Conservation (phyloP, 2,888 invertebrate species). For the Erynnis tages region DNA sequence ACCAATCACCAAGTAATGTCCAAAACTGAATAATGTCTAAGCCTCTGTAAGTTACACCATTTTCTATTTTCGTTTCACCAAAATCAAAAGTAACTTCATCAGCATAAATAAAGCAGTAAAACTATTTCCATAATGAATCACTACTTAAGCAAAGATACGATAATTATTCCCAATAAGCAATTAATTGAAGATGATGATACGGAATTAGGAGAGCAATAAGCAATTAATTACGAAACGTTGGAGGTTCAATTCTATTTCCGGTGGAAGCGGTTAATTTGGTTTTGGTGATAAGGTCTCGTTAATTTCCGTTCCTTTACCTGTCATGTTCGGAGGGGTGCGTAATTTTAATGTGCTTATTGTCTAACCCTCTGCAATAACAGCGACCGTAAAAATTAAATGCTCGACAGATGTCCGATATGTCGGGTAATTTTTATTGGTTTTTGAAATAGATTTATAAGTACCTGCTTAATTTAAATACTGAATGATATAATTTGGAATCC, state of each 20-base stretch:
- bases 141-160: background rate
- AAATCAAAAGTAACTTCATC: background rate
- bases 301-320: conserved; percentile 63
- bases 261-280: conserved; percentile 56
- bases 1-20: no score
- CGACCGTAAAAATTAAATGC: conserved; percentile 26
- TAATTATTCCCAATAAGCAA: background rate
- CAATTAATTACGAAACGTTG: conserved; percentile 37
- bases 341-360: conserved; percentile 28
- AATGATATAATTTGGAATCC: no score
- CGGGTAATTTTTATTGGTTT: conserved; percentile 19
- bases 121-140: background rate
- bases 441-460: conserved; percentile 23
- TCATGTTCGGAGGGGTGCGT: conserved; percentile 37
- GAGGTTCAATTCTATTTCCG: conserved; percentile 32
- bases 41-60: no score
- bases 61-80: no score
- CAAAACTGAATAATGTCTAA: no score
- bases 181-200: conserved; percentile 22
- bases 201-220: conserved; percentile 27
- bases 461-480: conserved; percentile 16
- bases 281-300: conserved; percentile 57
- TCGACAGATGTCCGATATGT: conserved; percentile 22
- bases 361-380: conserved; percentile 24
- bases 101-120: background rate